Evolutionary conservation across 2,888 invertebrate species (phyloP), one percentile per base, ranked within the genome.

Genomic region (Acronicta aceris): DNA sequence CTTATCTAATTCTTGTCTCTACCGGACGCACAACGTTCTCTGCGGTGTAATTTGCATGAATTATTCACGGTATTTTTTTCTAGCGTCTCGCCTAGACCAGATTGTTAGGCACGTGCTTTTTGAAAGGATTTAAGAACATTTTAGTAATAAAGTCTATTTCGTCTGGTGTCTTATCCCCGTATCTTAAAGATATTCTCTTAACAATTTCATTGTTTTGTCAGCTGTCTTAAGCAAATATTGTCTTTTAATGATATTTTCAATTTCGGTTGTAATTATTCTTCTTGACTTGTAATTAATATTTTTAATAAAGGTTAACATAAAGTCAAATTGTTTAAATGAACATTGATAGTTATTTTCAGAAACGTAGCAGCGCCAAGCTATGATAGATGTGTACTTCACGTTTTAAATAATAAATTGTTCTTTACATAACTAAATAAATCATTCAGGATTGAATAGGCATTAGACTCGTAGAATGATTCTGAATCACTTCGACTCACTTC

Each of bases 21-120:
- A 53, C 50, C 68, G 59, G 71, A 68, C 59, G 49, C 62, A 76
- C 69, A 71, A 55, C 53, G 61, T 50, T 38, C 48, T 60, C 25
- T 27, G 52, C 55, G 62, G 53, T 55, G 46, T 73, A 79, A 83
- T 84, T 81, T 82, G 79, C 83, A 82, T 84, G 73, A 78, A 84
- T 83, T 82, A 78, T 71, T 56, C 51, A 60, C 64, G 64, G 61
- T 71, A 59, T 74, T 64, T 48, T 65, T 63, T 38, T 38, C 17
- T 45, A 21, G 10, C 42, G 68, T 68, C 64, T 65, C 42, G 68
- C 66, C 64, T 65, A 66, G 58, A 70, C 64, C 27, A 33, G 48
- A 50, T 41, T 25, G 21, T 65, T 33, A 15, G 33, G 45, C 75
- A 74, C 59, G 75, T 72, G 75, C 55, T 56, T 55, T 66, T 38